Base-by-base conservation (phyloP, 2,113 vertebrate genomes). In the Poeciliopsis prolifica region DNA sequence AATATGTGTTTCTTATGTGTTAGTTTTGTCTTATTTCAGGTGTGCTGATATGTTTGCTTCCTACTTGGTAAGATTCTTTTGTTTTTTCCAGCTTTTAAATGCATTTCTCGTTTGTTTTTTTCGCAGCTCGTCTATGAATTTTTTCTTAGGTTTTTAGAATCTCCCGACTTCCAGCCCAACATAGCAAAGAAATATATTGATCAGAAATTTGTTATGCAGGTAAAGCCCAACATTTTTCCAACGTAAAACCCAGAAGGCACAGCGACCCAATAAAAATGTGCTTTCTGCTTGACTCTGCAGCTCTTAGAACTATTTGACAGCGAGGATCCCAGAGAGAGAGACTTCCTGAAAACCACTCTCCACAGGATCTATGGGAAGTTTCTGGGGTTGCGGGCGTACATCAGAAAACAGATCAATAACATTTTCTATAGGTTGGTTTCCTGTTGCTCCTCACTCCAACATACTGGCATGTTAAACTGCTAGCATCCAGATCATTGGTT, bases 201-300 rank as follows among this genome's bases (percentile, higher is more conserved):
- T 92, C 98, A 99, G 96, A 99, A 97, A 89, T 99, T 99, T 96
- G 97, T 99, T 88, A 95, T 99, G 94, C 97, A 98, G 98, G 98
- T 99, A 91, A 94, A 93, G 19, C 5, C 12, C 5, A 29, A 51
- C 51, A n/a, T 58, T 58, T 58, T 9, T 58, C 51, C 3, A 24
- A n/a, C 5, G 24, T 19, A 24, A 7, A 22, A 8, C 15, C 24
- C 22, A 24, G 51, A 17, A 58, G 17, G 3, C 9, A 11, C 51
- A 3, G 8, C 10, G 10, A 24, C 2, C 17, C 35, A 35, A 35
- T 35, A 58, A 58, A 24, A 58, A 3, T n/a, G 19, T 58, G 17
- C 2, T n/a, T n/a, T 58, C 24, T 19, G 14, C 3, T 10, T 37
- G 3, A 42, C 15, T 0, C 24, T 80, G 13, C 87, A 99, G 98